Conservation (phyloP, 2,888 invertebrate genomes). For the Brassicogethes aeneus region DNA sequence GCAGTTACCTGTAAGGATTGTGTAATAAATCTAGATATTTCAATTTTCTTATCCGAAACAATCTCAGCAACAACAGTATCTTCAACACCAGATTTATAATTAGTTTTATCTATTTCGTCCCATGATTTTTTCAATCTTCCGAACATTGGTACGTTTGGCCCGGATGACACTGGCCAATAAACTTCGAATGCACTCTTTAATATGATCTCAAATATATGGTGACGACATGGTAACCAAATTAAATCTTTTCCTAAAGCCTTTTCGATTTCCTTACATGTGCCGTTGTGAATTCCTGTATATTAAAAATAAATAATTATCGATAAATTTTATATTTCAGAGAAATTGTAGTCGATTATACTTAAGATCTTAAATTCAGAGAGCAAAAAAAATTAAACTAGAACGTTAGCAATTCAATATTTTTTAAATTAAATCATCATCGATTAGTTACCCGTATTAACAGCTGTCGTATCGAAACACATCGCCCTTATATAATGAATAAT, state of each 20-base stretch:
- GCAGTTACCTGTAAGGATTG: not conserved
- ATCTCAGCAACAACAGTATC: not conserved
- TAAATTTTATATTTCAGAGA: no score
- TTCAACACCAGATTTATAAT: not conserved
- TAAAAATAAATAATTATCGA: not conserved
- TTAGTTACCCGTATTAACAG: not conserved
- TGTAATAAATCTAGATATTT: not conserved
- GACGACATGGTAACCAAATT: not conserved
- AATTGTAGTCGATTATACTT: no score
- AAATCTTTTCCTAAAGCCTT: not conserved
- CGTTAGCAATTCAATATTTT: not conserved
- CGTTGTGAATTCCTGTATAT: not conserved
- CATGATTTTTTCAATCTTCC: not conserved
- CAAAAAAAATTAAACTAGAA: no score
- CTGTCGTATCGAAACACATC: not conserved
- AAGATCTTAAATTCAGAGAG: no score
- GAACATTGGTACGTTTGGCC: not conserved
- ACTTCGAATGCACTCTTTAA: not conserved
- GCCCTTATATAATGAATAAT: not conserved
- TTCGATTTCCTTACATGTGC: not conserved
- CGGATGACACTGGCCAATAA: not conserved
- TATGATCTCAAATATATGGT: not conserved
- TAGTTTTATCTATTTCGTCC: not conserved
- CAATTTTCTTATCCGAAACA: not conserved
- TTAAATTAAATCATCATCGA: not conserved